Evolutionary conservation across 2,113 vertebrate species (phyloP).

Genomic region (Galbula dea): DNA sequence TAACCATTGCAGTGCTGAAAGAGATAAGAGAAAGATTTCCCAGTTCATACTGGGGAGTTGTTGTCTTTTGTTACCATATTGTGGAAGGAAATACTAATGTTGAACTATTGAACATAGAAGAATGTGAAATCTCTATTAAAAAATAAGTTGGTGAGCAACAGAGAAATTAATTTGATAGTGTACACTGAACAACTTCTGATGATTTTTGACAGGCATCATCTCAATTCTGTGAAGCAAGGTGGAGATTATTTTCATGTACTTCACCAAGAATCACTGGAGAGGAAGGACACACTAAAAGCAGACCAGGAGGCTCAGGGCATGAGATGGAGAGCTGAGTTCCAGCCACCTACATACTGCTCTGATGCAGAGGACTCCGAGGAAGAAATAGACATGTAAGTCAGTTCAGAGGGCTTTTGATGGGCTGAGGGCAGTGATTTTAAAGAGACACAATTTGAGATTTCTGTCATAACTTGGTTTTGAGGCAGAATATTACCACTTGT

Average conservation of each 20-base stretch:
- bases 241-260: conserved; percentile 68
- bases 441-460: neutral
- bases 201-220: conserved; percentile 61
- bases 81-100: neutral
- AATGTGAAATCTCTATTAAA: neutral
- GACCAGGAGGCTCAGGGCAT: conserved; percentile 4
- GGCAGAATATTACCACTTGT: neutral
- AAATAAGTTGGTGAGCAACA: neutral
- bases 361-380: neutral
- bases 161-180: neutral
- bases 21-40: neutral
- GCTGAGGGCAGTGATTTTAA: neutral
- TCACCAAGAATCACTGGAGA: conserved; percentile 60
- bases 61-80: neutral
- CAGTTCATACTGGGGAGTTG: neutral
- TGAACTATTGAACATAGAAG: neutral
- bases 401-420: neutral
- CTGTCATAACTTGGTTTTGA: neutral
- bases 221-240: conserved; percentile 68
- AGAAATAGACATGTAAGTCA: conserved; percentile 19
- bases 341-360: conserved; percentile 19
- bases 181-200: neutral
- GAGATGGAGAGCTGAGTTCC: conserved; percentile 11
- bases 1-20: neutral
- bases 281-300: neutral